Base-by-base conservation (phyloP, 2,888 invertebrate genomes). In the Monopis laevigella region DNA sequence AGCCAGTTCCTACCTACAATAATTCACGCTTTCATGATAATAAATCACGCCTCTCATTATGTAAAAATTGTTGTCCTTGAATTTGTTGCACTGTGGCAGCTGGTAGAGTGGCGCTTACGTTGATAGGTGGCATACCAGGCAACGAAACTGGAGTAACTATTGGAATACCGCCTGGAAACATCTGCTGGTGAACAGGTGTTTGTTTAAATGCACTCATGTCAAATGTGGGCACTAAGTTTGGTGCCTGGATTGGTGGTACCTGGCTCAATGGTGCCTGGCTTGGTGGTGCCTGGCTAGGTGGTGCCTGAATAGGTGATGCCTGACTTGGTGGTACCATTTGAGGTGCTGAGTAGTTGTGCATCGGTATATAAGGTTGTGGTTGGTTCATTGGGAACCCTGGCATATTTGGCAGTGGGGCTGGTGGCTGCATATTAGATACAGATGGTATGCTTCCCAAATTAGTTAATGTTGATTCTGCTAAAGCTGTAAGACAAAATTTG, bases 91-190 rank as follows among this genome's bases (percentile, higher is more conserved):
- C 74, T 8, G 85, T 82, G 7, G 83, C 73, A 13, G 85, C 84
- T 1, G 88, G 88, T 50, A 88, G 62, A 13, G 87, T 86, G 12
- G 89, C 88, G 52, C 88, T 89, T 10, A 90, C 90, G 12, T 89
- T 90, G 47, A 91, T 87, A 8, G 90, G 88, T 13, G 91, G 90
- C 89, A 90, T 88, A 24, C 90, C 90, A 2, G 89, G 90, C 48
- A 90, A 67, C 10, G 87, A 85, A 32, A 89, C 85, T 0, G 89
- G 88, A 1, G 88, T 89, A 19, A 87, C 84, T 11, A 88, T 82
- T 1, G 83, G 73, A 19, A 78, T 52, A 2, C 75, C 74, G 36
- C 24, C 24, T 10, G 24, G 10, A 7, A 8, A 7, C 24, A 24
- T 24, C 24, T 10, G 6, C 1, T 65, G 69, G 47, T 67, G 69